Conservation (phyloP, 2,888 invertebrate genomes). For the Galerucella calmariensis region DNA sequence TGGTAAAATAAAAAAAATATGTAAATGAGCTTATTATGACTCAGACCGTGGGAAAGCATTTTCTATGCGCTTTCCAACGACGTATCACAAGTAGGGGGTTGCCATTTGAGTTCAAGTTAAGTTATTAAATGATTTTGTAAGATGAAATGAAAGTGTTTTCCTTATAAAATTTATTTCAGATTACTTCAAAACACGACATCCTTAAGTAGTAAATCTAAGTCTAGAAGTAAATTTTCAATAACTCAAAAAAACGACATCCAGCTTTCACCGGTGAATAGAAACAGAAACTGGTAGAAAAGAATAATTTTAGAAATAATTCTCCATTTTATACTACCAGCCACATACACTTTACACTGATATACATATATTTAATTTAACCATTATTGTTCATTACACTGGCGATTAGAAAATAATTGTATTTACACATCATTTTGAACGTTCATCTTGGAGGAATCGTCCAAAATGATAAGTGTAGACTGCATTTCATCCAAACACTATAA, state of each 20-base stretch:
- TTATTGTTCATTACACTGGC: constrained; percentile 35
- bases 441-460: no score
- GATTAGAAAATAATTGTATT: constrained; percentile 18
- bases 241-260: constrained; percentile 19
- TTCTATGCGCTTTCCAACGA: no score
- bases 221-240: constrained; percentile 36
- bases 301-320: constrained; percentile 14
- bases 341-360: constrained; percentile 16
- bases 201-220: constrained; percentile 43
- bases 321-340: constrained; percentile 23
- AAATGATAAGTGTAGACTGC: no score
- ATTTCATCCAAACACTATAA: no score
- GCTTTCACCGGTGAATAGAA: constrained; percentile 27
- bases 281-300: constrained; percentile 36
- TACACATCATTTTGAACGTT: not conserved
- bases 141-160: not conserved
- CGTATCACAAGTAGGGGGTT: no score
- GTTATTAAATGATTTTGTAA: not conserved
- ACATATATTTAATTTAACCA: constrained; percentile 33
- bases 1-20: no score
- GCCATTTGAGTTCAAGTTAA: no score
- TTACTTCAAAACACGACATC: constrained; percentile 49
- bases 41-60: no score
- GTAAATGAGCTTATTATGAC: no score
- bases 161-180: constrained; percentile 49